Conservation (phyloP, 2,888 invertebrate genomes). For the Chaetogeoica ovagalla region DNA sequence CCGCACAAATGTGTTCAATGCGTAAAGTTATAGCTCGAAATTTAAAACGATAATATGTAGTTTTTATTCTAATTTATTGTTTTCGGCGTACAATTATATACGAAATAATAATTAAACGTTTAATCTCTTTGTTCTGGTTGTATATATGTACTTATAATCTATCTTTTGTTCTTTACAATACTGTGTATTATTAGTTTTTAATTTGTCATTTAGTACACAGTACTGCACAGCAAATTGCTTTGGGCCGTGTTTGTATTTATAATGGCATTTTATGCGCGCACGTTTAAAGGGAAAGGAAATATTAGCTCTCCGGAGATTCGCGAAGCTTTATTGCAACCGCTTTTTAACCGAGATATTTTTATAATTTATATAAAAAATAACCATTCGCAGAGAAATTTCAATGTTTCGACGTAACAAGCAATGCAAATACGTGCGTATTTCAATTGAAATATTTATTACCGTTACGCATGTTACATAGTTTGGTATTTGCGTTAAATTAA, state of each 20-base stretch:
- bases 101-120: too few species aligned
- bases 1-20: too few species aligned
- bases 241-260: constrained; percentile 10
- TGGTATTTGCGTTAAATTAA: not conserved
- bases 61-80: too few species aligned
- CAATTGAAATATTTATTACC: too few species aligned
- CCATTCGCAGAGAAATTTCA: not conserved
- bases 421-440: too few species aligned
- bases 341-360: constrained; percentile 6
- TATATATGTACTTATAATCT: not conserved
- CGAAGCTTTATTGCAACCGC: too few species aligned
- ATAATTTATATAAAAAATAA: not conserved
- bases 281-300: not conserved
- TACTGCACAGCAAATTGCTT: not conserved
- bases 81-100: too few species aligned
- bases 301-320: not conserved
- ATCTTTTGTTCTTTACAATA: not conserved
- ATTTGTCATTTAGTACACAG: not conserved
- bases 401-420: not conserved
- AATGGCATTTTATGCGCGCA: not conserved
- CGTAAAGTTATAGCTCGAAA: too few species aligned
- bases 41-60: too few species aligned
- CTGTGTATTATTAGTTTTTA: constrained; percentile 7
- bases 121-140: not conserved
- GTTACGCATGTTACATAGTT: too few species aligned